Percentiles rank a stretch among this genome's conserved stretches.
phyloP scores from a whole-genome alignment of 2,888 invertebrate genomes.

The Scaptomyza parva region DNA sequence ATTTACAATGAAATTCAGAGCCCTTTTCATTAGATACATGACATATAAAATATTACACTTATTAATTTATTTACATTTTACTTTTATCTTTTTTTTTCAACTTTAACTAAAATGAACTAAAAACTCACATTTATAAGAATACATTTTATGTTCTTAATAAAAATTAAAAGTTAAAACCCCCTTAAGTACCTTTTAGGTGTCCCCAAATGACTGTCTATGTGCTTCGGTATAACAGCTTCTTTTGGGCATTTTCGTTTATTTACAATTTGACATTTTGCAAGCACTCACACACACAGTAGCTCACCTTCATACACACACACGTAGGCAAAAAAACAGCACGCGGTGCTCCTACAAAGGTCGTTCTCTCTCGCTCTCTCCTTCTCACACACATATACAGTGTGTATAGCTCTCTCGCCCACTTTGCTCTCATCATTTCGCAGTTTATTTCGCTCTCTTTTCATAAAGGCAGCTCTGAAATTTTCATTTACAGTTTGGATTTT shows the following conservation, averaged over 20 bases:
- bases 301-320: constrained; percentile 63
- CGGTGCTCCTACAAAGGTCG: constrained; percentile 55
- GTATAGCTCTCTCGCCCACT: not conserved
- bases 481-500: constrained; percentile 63
- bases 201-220: constrained; percentile 30
- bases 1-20: too few relatives aligned
- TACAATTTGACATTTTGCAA: constrained; percentile 78
- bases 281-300: constrained; percentile 46
- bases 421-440: constrained; percentile 31
- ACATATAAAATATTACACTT: too few relatives aligned
- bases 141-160: not conserved
- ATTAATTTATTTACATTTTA: too few relatives aligned
- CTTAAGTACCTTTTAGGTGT: too few relatives aligned
- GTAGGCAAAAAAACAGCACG: constrained; percentile 12
- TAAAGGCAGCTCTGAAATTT: constrained; percentile 50
- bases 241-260: constrained; percentile 71
- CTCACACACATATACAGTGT: not conserved
- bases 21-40: too few relatives aligned
- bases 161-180: not conserved
- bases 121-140: not conserved
- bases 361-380: constrained; percentile 25
- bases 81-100: too few relatives aligned
- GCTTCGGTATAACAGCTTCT: constrained; percentile 63
- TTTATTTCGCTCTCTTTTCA: constrained; percentile 27
- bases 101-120: too few relatives aligned